These are phyloP conservation scores for Gallinago undulata DNA, from an alignment of 2,113 vertebrate species.

Conservation along the genomic window DNA sequence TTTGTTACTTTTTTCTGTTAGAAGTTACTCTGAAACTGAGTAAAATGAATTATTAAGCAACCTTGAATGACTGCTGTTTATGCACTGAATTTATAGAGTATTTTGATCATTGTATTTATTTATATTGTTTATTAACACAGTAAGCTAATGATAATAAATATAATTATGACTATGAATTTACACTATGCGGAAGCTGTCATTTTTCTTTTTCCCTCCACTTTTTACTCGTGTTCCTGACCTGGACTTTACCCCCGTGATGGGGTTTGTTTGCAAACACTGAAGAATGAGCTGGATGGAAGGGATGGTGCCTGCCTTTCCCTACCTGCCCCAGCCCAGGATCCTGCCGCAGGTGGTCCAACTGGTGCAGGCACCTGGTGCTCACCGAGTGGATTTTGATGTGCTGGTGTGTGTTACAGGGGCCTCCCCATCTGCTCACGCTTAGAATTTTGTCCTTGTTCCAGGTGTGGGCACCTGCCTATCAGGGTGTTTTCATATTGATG, in stretches of 20 bases:
- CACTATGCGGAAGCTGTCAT: not conserved
- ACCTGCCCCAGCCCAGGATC: not conserved
- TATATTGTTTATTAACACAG: not conserved
- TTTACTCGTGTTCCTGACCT: not conserved
- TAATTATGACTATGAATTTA: not conserved
- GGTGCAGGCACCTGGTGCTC: not conserved
- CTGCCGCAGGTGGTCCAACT: not conserved
- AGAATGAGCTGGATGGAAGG: not conserved
- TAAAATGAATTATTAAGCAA: conserved; percentile 57
- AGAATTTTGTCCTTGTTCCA: not conserved
- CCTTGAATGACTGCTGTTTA: not conserved
- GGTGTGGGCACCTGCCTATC: not conserved
- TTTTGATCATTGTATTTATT: not conserved
- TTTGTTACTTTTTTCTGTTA: conserved; percentile 36
- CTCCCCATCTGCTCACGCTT: not conserved
- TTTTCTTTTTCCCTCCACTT: not conserved
- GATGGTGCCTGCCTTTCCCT: not conserved
- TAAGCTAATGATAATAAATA: not conserved
- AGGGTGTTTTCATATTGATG: not conserved
- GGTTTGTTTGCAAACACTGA: not conserved
- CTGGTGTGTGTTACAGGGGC: not conserved
- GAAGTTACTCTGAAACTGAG: conserved; percentile 26
- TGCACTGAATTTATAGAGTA: not conserved
- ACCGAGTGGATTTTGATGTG: not conserved
- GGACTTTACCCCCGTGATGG: not conserved